phyloP scores from a whole-genome alignment of 2,797 vertebrate genomes.

The Threskiornis aethiopicus region DNA sequence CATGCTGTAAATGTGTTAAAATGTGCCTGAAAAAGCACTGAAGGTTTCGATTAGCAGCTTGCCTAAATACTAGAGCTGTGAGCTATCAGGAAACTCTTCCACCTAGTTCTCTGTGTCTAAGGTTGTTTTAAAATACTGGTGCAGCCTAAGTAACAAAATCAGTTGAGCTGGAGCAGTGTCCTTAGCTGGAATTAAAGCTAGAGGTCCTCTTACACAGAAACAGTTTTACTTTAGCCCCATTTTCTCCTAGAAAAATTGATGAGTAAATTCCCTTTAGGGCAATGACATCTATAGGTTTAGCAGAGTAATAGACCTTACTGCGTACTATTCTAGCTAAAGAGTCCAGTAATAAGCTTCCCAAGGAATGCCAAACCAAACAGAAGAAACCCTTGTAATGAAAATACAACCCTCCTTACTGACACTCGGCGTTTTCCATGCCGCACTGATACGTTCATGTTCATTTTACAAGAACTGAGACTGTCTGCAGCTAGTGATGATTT shows the following conservation, averaged over 20 bases:
- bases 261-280: not conserved
- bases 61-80: not conserved
- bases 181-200: not conserved
- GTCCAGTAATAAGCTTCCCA: not conserved
- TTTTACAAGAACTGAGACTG: not conserved
- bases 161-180: not conserved
- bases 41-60: slow-evolving; percentile 14
- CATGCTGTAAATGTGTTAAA: not conserved
- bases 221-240: not conserved
- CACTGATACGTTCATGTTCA: fast-evolving
- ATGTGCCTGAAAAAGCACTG: not conserved
- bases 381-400: not conserved
- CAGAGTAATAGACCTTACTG: not conserved
- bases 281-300: not conserved
- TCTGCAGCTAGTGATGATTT: not conserved
- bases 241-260: not conserved
- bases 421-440: fast-evolving
- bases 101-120: not conserved
- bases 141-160: not conserved
- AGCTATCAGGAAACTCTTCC: not conserved
- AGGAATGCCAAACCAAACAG: not conserved
- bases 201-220: not conserved
- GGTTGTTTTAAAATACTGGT: not conserved
- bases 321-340: not conserved
- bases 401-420: not conserved